A percentile compares a stretch with the other conserved stretches of the same genome.
These are phyloP conservation scores for Drosophila formosana DNA, from an alignment of 2,888 invertebrate genomes.

Conservation along the genomic window DNA sequence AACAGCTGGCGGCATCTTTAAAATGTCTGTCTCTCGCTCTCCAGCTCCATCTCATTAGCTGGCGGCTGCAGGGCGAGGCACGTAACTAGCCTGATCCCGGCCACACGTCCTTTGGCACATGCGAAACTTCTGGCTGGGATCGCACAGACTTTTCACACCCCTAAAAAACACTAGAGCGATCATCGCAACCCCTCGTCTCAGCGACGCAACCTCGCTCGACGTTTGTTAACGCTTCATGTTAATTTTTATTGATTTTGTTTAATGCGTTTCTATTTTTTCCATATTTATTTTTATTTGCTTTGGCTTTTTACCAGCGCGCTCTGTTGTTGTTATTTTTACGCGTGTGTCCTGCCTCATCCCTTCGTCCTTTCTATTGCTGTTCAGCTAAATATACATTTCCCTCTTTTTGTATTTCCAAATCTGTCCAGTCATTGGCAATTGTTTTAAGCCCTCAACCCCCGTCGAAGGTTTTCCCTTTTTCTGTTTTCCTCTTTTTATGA, in stretches of 20 bases:
- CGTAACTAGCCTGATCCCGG: constrained; percentile 70
- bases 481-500: constrained; percentile 49
- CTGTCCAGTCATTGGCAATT: constrained; percentile 70
- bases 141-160: constrained; percentile 41
- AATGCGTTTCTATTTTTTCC: constrained; percentile 70
- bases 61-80: constrained; percentile 71
- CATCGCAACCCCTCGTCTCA: constrained; percentile 4
- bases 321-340: constrained; percentile 16
- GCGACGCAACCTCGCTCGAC: constrained; percentile 32
- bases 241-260: constrained; percentile 80
- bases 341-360: constrained; percentile 40
- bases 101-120: constrained; percentile 56
- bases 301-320: constrained; percentile 41
- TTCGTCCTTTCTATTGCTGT: constrained; percentile 30
- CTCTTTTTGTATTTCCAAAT: constrained; percentile 45
- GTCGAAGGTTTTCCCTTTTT: constrained; percentile 9
- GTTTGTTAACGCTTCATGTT: constrained; percentile 50
- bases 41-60: constrained; percentile 65
- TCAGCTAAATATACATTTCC: constrained; percentile 50
- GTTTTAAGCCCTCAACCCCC: constrained; percentile 57
- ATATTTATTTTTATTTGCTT: constrained; percentile 76
- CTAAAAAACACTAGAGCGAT: constrained; percentile 14
- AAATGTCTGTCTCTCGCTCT: constrained; percentile 17
- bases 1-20: constrained; percentile 38
- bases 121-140: constrained; percentile 20